These are phyloP conservation scores for Bicyclus anynana DNA, from an alignment of 1,140 invertebrate species.

Conservation along the genomic window DNA sequence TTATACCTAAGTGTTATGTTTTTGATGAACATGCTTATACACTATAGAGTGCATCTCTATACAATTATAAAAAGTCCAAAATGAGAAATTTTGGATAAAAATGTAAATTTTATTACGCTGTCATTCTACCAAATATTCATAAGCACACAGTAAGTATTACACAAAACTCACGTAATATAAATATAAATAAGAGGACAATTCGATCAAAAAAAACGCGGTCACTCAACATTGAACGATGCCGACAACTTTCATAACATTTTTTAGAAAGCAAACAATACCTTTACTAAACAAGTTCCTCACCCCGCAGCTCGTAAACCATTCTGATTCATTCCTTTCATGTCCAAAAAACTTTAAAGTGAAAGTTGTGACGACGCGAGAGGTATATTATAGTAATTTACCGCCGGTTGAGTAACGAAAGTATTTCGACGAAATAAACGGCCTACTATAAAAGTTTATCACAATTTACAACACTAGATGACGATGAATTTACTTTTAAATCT, in stretches of 20 bases:
- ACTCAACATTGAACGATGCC: not conserved
- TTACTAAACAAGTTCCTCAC: conserved; percentile 22
- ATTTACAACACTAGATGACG: not conserved
- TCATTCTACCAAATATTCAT: no score
- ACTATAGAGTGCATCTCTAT: no score
- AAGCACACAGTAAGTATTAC: not conserved
- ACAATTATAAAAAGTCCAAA: no score
- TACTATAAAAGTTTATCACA: conserved; percentile 1
- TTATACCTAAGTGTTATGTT: no score
- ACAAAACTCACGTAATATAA: not conserved
- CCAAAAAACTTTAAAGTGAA: conserved; percentile 69
- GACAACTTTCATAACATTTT: conserved; percentile 18
- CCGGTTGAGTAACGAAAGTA: conserved; percentile 54
- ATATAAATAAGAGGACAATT: not conserved
- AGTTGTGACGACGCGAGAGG: conserved; percentile 59
- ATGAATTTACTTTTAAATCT: not conserved
- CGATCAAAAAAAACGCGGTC: not conserved
- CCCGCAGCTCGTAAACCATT: conserved; percentile 26
- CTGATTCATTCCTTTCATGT: conserved; percentile 48
- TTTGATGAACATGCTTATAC: no score
- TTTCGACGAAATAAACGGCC: conserved; percentile 37
- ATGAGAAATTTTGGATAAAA: no score
- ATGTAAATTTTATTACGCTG: no score
- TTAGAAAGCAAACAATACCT: conserved; percentile 26
- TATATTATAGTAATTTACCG: conserved; percentile 55